Evolutionary conservation across 1,140 invertebrate genomes (phyloP), one percentile per base, ranked within the genome.

Genomic region (Aleiodes sp.): DNA sequence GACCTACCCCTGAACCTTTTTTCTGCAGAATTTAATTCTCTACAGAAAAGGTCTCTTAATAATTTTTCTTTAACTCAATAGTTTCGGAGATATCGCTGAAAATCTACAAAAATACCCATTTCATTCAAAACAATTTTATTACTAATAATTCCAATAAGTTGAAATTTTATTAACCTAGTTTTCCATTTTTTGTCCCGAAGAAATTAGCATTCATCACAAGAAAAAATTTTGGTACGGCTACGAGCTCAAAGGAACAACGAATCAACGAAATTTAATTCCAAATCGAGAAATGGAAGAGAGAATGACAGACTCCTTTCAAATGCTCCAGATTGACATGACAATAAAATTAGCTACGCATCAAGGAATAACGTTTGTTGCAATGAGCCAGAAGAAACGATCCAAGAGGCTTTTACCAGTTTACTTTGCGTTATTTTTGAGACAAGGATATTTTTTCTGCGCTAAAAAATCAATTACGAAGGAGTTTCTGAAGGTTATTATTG

Each of bases 381-480:
- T 84, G 8, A 72, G 31, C 39, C 63, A 74, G 43, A 61, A 31
- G 24, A 46, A 70, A 59, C 10, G 39, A 6, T 62, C 6, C 6
- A 31, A 31, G 4, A 65, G 6, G 1, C 24, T 69, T 26, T 2
- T 7, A 1, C 64, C 79, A 16, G 62, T 68, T 9, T 74, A 67
- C 61, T 80, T 83, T 61, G 81, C 82, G 26, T 24, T 84, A 2
- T 76, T 79, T 31, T 12, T 73, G 4, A 73, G 71, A 6, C 65
- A 78, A 4, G 77, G 77, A 0, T 78, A 78, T 70, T 78, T 85
- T 52, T 85, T 85, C 56, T 79, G 70, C 43, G 74, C 73, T 0
- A 78, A 69, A 39, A 80, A 78, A 59, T 35, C 7, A 28, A 14
- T 78, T 4, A 28, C 61, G 0, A 59, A 69, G 39, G 12, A 59